Conservation (phyloP, 2,797 vertebrate species). For the Parauchenoglanis ngamensis region DNA sequence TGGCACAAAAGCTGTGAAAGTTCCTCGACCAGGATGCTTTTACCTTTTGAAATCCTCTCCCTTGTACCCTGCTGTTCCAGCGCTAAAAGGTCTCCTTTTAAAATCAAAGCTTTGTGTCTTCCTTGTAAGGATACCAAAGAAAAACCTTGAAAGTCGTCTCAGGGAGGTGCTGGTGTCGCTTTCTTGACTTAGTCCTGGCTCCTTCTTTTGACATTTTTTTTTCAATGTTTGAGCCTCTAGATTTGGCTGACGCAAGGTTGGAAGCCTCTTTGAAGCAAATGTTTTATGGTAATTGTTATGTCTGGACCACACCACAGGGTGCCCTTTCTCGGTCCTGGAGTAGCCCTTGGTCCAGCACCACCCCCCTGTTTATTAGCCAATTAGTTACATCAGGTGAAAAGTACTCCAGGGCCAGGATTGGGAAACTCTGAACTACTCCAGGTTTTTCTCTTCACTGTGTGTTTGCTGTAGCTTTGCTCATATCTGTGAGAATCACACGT, state of each 20-base stretch:
- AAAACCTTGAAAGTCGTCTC: constrained; percentile 44
- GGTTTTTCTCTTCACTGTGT: not conserved
- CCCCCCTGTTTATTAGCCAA: not conserved
- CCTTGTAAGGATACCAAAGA: constrained; percentile 42
- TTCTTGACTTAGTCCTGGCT: not conserved
- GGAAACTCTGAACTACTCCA: not conserved
- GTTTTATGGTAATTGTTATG: constrained; percentile 21
- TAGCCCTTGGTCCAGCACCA: not conserved
- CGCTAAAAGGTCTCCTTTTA: constrained; percentile 39
- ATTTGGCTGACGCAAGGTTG: not conserved
- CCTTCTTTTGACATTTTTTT: constrained; percentile 27
- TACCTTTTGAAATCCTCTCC: constrained; percentile 30
- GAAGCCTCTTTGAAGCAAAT: constrained; percentile 12
- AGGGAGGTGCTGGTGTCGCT: not conserved
- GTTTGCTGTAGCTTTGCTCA: not conserved
- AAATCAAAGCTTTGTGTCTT: constrained; percentile 47
- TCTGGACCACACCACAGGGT: not conserved
- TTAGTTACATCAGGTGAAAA: not conserved
- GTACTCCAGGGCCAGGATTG: not conserved
- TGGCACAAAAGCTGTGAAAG: constrained; percentile 27
- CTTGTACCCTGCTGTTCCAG: constrained; percentile 34
- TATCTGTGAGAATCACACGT: not conserved
- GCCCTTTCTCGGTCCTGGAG: not conserved
- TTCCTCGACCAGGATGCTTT: constrained; percentile 9
- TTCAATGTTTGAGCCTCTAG: constrained; percentile 14